These are phyloP conservation scores for Stictonetta naevosa DNA, from an alignment of 2,113 vertebrate genomes.

Conservation along the genomic window DNA sequence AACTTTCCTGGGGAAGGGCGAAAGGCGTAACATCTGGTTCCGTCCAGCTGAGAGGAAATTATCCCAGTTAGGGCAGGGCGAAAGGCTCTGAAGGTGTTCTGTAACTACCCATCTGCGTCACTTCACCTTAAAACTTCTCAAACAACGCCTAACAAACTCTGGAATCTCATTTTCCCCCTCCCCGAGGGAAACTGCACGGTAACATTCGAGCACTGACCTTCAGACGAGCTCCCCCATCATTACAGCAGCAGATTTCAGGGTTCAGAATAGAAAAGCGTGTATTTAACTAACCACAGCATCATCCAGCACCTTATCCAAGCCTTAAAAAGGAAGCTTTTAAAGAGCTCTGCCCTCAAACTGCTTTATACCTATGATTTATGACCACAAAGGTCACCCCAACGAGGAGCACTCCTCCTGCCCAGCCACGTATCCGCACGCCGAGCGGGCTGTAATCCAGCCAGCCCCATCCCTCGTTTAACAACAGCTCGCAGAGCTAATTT, in stretches of 20 bases:
- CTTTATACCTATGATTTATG: neutral
- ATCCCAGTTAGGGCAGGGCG: neutral
- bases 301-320: neutral
- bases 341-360: neutral
- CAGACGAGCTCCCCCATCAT: neutral
- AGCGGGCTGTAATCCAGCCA: neutral
- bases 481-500: neutral
- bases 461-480: neutral
- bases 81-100: neutral
- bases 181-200: neutral
- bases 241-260: neutral
- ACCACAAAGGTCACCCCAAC: neutral
- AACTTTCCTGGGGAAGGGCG: neutral
- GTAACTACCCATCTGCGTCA: too few relatives aligned
- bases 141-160: neutral
- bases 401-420: neutral
- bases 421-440: neutral
- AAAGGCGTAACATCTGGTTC: neutral
- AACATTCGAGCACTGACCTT: neutral
- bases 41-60: neutral
- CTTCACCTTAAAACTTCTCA: neutral
- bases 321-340: neutral
- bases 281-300: fast-evolving
- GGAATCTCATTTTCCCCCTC: neutral
- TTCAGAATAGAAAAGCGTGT: neutral